These are phyloP conservation scores for Mesorhabditis sp. DNA, from an alignment of 2,888 invertebrate genomes.

Conservation along the genomic window DNA sequence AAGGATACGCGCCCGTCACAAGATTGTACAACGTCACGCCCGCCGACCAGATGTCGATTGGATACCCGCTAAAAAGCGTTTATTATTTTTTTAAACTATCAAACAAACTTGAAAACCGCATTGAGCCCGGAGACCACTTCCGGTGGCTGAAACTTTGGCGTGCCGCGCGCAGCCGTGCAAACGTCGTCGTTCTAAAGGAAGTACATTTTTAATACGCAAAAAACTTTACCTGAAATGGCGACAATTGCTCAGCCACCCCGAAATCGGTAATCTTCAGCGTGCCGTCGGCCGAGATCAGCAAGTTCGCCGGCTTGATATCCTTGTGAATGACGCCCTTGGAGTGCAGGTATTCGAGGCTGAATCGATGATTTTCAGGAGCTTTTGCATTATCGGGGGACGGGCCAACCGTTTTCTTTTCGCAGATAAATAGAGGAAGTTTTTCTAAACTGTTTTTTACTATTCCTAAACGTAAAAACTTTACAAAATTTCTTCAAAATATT, in stretches of 20 bases:
- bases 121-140: constrained; percentile 89
- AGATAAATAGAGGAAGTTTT: too few species aligned
- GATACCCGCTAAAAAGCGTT: constrained; percentile 77
- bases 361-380: neutral
- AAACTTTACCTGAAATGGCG: constrained; percentile 23
- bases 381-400: too few species aligned
- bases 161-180: constrained; percentile 88
- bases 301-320: constrained; percentile 96
- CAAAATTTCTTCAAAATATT: too few species aligned
- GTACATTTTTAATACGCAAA: neutral
- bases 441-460: too few species aligned
- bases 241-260: constrained; percentile 80
- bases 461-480: too few species aligned
- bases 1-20: constrained; percentile 91
- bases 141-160: constrained; percentile 93
- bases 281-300: constrained; percentile 82
- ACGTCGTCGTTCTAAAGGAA: constrained; percentile 69
- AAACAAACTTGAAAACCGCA: constrained; percentile 48
- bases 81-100: too few species aligned
- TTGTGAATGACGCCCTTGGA: constrained; percentile 86
- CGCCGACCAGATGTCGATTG: constrained; percentile 96
- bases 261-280: constrained; percentile 94
- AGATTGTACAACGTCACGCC: constrained; percentile 97
- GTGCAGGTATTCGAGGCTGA: constrained; percentile 48
- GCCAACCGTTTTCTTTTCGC: too few species aligned